These are phyloP conservation scores for Hippopotamyrus pictus DNA, from an alignment of 2,797 vertebrate species.

Conservation along the genomic window DNA sequence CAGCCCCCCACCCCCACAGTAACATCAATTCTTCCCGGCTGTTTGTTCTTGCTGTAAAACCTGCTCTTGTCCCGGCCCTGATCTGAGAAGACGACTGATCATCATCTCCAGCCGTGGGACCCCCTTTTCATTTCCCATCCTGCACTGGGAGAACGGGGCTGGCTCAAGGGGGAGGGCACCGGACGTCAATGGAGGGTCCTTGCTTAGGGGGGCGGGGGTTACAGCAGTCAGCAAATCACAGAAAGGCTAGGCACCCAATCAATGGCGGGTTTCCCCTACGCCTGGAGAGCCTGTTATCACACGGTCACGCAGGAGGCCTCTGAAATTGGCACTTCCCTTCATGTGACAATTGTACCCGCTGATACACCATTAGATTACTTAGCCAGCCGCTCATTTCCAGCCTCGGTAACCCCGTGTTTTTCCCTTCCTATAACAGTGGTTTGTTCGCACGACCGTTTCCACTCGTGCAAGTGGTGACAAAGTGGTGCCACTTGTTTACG, in stretches of 20 bases:
- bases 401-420: constrained; percentile 32
- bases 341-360: constrained; percentile 54
- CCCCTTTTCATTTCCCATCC: constrained; percentile 14
- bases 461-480: constrained; percentile 11
- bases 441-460: constrained; percentile 15
- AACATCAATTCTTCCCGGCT: background rate
- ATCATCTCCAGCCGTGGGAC: background rate
- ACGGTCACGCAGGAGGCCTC: constrained; percentile 46
- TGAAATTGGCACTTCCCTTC: constrained; percentile 56
- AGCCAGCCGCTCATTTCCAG: constrained; percentile 37
- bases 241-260: constrained; percentile 34
- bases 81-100: constrained; percentile 23
- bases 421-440: constrained; percentile 32
- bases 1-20: background rate
- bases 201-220: background rate
- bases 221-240: constrained; percentile 36
- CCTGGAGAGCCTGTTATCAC: constrained; percentile 49
- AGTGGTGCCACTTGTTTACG: constrained; percentile 24
- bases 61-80: background rate
- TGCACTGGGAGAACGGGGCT: background rate
- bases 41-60: constrained; percentile 7
- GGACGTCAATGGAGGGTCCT: background rate
- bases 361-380: constrained; percentile 53
- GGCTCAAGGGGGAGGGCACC: background rate
- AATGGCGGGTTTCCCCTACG: constrained; percentile 32